phyloP scores from a whole-genome alignment of 1,140 invertebrate genomes.

The Anadara kagoshimensis region DNA sequence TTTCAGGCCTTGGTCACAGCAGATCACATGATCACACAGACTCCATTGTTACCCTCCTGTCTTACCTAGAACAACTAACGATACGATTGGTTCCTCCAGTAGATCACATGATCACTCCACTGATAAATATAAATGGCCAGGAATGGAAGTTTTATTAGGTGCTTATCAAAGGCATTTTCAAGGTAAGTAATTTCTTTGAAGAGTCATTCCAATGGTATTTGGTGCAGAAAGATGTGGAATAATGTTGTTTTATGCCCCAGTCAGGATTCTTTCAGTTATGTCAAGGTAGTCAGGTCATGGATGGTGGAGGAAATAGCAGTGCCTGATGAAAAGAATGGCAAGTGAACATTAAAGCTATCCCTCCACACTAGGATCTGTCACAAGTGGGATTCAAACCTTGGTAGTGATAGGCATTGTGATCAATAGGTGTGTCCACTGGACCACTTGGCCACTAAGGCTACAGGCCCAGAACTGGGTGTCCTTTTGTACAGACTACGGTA shows the following conservation, averaged over 20 bases:
- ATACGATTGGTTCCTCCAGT: not conserved
- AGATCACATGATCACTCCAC: not conserved
- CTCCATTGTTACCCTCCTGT: not conserved
- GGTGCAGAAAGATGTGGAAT: too few species aligned
- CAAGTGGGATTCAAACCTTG: too few species aligned
- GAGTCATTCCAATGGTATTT: not conserved
- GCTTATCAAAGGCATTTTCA: slow-evolving; percentile 70
- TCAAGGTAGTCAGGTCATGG: too few species aligned
- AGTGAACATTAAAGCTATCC: too few species aligned
- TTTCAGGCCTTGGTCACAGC: not conserved
- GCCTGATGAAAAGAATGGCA: too few species aligned
- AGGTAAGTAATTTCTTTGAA: slow-evolving; percentile 56
- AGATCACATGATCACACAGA: not conserved
- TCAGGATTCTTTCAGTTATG: too few species aligned
- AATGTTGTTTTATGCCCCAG: too few species aligned
- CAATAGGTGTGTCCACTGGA: not conserved
- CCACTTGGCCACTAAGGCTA: not conserved
- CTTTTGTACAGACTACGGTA: too few species aligned
- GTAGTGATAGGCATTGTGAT: too few species aligned
- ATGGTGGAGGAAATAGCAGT: too few species aligned
- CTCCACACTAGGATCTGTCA: too few species aligned
- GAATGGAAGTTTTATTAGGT: slow-evolving; percentile 71
- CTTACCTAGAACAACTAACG: not conserved
- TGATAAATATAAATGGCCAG: slow-evolving; percentile 56
- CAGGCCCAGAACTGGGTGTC: too few species aligned